Percentiles rank a stretch among this genome's conserved stretches.
phyloP scores from a whole-genome alignment of 2,888 invertebrate species.

The Lissonota sp. region DNA sequence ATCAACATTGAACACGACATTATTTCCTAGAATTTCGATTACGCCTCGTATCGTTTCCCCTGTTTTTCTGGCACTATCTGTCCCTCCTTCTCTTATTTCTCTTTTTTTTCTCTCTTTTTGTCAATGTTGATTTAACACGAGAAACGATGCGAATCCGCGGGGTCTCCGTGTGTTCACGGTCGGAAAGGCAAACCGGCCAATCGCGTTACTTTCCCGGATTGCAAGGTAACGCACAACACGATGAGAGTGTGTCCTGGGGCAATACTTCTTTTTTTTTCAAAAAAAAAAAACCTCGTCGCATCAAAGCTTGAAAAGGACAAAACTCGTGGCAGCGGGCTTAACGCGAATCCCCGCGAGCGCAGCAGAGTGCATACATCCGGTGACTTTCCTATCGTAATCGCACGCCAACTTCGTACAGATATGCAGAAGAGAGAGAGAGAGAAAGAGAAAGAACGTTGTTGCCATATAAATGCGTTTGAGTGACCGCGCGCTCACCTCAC shows the following conservation, averaged over 20 bases:
- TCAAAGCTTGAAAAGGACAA: slow-evolving; percentile 53
- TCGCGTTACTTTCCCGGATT: slow-evolving; percentile 64
- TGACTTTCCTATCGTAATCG: slow-evolving; percentile 62
- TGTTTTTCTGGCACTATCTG: background rate
- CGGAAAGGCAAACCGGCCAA: slow-evolving; percentile 60
- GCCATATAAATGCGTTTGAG: slow-evolving; percentile 62
- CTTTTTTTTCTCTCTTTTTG: slow-evolving; percentile 12
- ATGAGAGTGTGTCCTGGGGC: background rate
- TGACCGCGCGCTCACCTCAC: slow-evolving; percentile 28
- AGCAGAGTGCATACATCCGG: slow-evolving; percentile 57
- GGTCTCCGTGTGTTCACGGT: slow-evolving; percentile 49
- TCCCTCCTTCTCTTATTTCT: background rate
- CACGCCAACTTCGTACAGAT: slow-evolving; percentile 16
- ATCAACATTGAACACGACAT: slow-evolving; percentile 8
- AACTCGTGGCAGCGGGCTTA: slow-evolving; percentile 22
- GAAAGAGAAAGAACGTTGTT: slow-evolving; percentile 51
- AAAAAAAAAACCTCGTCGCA: slow-evolving; percentile 40
- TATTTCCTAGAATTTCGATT: slow-evolving; percentile 47
- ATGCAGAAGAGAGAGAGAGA: slow-evolving; percentile 5
- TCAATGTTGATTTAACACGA: slow-evolving; percentile 61
- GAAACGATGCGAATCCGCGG: slow-evolving; percentile 41
- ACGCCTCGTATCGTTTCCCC: slow-evolving; percentile 25
- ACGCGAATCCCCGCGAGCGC: slow-evolving; percentile 5
- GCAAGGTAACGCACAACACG: slow-evolving; percentile 35
- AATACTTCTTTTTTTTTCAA: slow-evolving; percentile 22